Evolutionary conservation across 2,797 vertebrate genomes (phyloP), one percentile per base, ranked within the genome.

Genomic region (Microchirus variegatus): DNA sequence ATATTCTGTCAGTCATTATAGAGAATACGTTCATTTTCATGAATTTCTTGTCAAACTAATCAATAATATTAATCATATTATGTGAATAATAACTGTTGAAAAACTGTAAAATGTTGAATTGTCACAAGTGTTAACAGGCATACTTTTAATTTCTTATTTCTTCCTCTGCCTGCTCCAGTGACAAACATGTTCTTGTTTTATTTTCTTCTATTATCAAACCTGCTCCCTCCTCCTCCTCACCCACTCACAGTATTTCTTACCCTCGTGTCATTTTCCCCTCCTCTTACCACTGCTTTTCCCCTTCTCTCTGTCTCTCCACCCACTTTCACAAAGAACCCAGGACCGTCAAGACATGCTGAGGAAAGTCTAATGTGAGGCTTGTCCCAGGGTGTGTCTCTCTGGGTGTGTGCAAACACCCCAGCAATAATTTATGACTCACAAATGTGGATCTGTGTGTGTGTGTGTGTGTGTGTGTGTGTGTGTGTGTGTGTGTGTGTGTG

Each of bases 321-420:
- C 15, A 14, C 5, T 44, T 53, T 61, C 37, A 40, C 60, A 54
- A 50, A 58, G 65, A 81, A 79, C 62, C 41, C 31, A 43, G 69
- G 71, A 53, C 53, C 73, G 85, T 73, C 60, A 22, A 26, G 59
- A 79, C 84, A 54, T 42, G 84, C 79, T 41, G 60, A 77, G 51
- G 67, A 43, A 69, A 70, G 73, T 68, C 19, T 38, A 37, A 54
- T 49, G 57, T 36, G 22, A 43, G 55, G 36, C 57, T 17, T 9
- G 18, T 47, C 47, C 44, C 53, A 52, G 81, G 88, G 87, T 75
- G 78, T 46, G 71, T 61, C 83, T 61, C 37, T 50, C 64, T 60
- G 75, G 75, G 78, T 67, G 84, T 84, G 68, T 70, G 35, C 13
- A 40, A 40, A 40, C 12, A 42, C 5, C 31, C 31, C 17, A 17